Evolutionary conservation across 2,797 vertebrate species (phyloP), one percentile per base, ranked within the genome.

Genomic region (Naso thynnoides): DNA sequence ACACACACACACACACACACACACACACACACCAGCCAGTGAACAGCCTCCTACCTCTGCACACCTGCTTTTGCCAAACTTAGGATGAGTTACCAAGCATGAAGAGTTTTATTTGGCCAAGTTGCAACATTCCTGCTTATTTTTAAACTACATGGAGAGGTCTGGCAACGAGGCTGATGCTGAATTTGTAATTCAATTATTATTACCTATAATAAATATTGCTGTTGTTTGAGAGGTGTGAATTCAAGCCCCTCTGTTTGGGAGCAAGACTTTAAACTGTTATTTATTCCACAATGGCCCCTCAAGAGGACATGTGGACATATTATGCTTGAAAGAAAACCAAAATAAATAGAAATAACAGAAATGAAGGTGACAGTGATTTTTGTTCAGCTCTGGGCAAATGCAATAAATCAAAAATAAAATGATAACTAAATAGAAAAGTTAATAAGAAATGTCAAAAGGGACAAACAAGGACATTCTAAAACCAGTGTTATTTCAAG

Each of bases 1-100:
- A 53, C 67, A 63, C 54, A 65, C 36, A 56, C 13, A n/a, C 21
- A 39, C 23, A 59, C 52, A 50, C 67, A 63, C 54, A 65, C 38
- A 54, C 14, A 23, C 23, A 39, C 26, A 60, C 56, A 49, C 26
- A 48, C 7, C 6, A 24, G n/a, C 39, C 41, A 45, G 27, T 48
- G 16, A 64, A 23, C 18, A 24, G n/a, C 53, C 67, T 18, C 41
- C 2, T 26, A 31, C 44, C 39, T 64, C 49, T 54, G 31, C 62
- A 73, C 23, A 45, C 21, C 23, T 21, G 50, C 16, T 76, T 36
- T 52, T 57, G 47, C 15, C 26, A 70, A 61, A 63, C 29, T 50
- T 26, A 54, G 60, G 18, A 41, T 9, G n/a, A 27, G 21, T 18
- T 53, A 1, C 36, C 39, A 5, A 38, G 3, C n/a, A 27, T 31